Evolutionary conservation across 2,888 invertebrate species (phyloP), one percentile per base, ranked within the genome.

Genomic region (Coelinius sp.): DNA sequence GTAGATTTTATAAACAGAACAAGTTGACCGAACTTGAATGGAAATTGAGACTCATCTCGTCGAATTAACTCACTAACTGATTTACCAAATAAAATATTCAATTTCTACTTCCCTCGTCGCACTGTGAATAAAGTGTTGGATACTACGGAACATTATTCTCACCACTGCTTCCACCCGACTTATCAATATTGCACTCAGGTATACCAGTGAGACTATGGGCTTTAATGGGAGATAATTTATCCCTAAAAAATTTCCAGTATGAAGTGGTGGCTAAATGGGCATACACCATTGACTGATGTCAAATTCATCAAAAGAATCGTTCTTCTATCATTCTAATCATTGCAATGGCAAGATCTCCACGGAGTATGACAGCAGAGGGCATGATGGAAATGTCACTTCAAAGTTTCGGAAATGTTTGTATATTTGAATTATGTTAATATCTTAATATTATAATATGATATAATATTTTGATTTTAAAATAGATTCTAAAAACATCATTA

Each of bases 271-370:
- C 83, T 4, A 24, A 76, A 5, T 76, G 78, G 8, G 72, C 82
- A 2, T 85, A 84, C 27, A 80, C 78, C 78, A 78, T 83, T 52
- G 75, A 84, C 0, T 85, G 85, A 85, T 81, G 84, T 49, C 75
- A 74, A 44, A 66, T 85, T 8, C 81, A 78, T 7, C 67, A 62
- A 3, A 80, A 74, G 8, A 77, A 75, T 38, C 80, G 81, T 0
- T 75, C 76, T 0, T 76, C 75, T 27, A 67, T 85, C n/a, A 82
- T 80, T 38, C 53, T 84, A 53, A 49, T 85, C 20, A 73, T 83
- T 6, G 41, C 77, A 0, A 75, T 80, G 24, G 75, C 84, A 0
- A 84, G 80, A 59, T 73, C 75, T 59, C 79, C 84, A 0, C 75
- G 75, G 1, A 81, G 77, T 68, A 76, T 85, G 14, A 84, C 85